Percentiles rank a stretch among this genome's conserved stretches.
Evolutionary conservation across 1,140 invertebrate species (phyloP).

Genomic region (Neodiprion pinetum): DNA sequence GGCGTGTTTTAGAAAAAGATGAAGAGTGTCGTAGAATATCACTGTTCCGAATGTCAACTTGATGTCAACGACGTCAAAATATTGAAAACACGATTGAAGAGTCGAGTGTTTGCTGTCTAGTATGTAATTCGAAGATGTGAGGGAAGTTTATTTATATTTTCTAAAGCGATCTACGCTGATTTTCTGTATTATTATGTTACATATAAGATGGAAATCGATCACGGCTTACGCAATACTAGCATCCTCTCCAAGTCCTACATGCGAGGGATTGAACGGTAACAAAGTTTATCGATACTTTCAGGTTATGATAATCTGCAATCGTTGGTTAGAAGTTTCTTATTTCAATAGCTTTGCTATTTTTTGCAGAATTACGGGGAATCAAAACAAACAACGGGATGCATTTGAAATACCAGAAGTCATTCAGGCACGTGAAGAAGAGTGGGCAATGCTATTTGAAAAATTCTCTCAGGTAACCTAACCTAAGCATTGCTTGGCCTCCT

Average conservation of each 20-base stretch:
- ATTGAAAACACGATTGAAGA: neutral
- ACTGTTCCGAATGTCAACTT: neutral
- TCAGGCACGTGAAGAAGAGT: conserved; percentile 27
- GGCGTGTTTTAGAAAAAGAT: neutral
- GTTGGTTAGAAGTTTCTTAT: neutral
- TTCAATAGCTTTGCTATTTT: neutral
- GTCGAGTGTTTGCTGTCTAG: neutral
- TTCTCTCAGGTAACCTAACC: conserved; percentile 24
- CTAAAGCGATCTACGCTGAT: too few relatives aligned
- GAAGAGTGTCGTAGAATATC: neutral
- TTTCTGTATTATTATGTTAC: too few relatives aligned
- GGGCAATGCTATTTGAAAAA: conserved; percentile 38
- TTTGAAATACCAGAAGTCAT: conserved; percentile 22
- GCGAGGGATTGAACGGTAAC: conserved; percentile 24
- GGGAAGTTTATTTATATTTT: too few relatives aligned
- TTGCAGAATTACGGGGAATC: conserved; percentile 7
- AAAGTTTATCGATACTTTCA: conserved; percentile 18
- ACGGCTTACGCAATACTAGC: neutral
- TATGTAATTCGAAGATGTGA: too few relatives aligned
- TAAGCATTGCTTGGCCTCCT: too few relatives aligned
- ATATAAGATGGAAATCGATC: too few relatives aligned
- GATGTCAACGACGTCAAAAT: neutral
- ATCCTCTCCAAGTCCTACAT: conserved; percentile 22
- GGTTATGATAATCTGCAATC: conserved; percentile 11
- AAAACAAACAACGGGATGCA: neutral